Conservation (phyloP, 2,113 vertebrate genomes). For the Balaeniceps rex region DNA sequence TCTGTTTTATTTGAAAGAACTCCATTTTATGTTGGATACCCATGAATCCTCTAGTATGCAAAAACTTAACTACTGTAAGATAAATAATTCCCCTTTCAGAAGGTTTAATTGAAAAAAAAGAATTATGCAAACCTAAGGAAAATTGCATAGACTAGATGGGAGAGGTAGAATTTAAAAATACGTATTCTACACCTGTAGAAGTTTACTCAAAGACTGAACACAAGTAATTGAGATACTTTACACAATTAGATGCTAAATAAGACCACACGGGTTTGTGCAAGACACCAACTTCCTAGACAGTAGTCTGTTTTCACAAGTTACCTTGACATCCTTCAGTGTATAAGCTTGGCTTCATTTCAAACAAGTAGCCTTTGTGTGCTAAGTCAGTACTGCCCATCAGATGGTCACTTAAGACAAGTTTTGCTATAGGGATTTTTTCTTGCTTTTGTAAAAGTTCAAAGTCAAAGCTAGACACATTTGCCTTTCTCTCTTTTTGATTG, state of each 20-base stretch:
- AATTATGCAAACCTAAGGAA: background rate
- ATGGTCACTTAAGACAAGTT: background rate
- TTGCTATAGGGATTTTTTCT: background rate
- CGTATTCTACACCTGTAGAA: background rate
- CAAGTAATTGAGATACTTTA: background rate
- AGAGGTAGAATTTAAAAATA: background rate
- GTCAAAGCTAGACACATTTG: background rate
- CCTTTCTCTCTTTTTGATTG: background rate
- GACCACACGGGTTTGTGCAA: background rate
- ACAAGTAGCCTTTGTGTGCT: background rate
- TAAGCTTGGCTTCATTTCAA: background rate
- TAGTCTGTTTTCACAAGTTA: background rate
- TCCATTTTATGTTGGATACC: slow-evolving; percentile 39
- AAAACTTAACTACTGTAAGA: background rate
- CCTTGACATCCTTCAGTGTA: background rate
- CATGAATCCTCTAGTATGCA: slow-evolving; percentile 5
- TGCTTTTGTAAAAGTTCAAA: background rate
- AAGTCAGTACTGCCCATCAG: background rate
- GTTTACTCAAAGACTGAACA: background rate
- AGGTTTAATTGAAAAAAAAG: background rate
- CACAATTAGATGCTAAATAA: background rate
- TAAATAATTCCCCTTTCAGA: slow-evolving; percentile 8
- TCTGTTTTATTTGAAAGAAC: slow-evolving; percentile 62
- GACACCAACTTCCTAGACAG: background rate
- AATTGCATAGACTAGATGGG: background rate